Conservation (phyloP, 2,888 invertebrate species). For the Limnephilus lunatus region DNA sequence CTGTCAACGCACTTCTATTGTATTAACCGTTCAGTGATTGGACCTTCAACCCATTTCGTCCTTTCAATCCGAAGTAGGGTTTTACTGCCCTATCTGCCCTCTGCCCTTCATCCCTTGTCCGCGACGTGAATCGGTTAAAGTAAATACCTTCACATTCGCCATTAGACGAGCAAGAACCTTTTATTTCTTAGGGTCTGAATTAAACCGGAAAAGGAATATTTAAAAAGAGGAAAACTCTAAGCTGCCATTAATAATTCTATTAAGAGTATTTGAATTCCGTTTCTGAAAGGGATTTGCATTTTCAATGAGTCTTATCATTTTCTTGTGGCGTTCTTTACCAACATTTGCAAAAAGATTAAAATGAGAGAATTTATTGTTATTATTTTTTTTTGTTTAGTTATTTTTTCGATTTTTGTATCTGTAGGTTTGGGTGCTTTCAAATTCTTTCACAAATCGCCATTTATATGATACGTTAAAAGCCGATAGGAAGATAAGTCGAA, state of each 20-base stretch:
- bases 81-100: neutral
- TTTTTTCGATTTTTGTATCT: no score
- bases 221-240: neutral
- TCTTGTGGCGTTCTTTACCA: no score
- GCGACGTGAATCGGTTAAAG: neutral
- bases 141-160: constrained; percentile 2
- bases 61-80: neutral
- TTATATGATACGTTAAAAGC: no score
- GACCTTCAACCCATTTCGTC: neutral
- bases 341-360: no score
- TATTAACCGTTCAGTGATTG: neutral
- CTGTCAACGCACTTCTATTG: neutral
- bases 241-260: constrained; percentile 11
- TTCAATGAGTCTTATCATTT: constrained; percentile 2
- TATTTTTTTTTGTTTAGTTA: no score
- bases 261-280: constrained; percentile 18
- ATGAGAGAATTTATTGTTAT: neutral
- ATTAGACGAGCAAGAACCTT: neutral
- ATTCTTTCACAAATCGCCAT: no score
- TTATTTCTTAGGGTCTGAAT: neutral
- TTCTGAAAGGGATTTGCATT: neutral
- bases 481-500: no score
- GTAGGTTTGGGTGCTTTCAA: no score
- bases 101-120: neutral
- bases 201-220: neutral